Conservation (phyloP, 2,888 invertebrate species). For the Aleiodes alternator region DNA sequence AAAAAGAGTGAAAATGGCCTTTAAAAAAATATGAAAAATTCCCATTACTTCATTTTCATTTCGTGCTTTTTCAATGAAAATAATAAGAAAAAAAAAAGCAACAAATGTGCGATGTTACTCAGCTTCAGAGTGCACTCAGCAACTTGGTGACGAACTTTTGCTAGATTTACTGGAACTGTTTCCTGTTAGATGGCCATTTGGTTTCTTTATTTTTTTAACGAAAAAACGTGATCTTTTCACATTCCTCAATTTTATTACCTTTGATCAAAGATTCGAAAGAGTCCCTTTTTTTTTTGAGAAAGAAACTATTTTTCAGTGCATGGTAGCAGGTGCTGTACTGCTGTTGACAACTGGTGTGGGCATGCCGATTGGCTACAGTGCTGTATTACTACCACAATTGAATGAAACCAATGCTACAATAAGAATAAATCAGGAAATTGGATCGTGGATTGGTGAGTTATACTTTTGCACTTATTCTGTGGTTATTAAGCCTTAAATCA, state of each 20-base stretch:
- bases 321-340: constrained; percentile 84
- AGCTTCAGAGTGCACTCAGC: constrained; percentile 25
- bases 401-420: constrained; percentile 78
- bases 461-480: constrained; percentile 14
- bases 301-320: constrained; percentile 77
- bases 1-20: no score
- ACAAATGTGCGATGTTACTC: constrained; percentile 6
- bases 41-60: background rate
- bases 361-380: constrained; percentile 88
- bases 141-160: background rate
- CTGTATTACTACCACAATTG: constrained; percentile 85
- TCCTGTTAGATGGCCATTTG: background rate
- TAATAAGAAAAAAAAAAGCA: background rate
- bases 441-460: constrained; percentile 86
- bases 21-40: background rate
- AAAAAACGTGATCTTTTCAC: background rate
- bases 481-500: background rate
- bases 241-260: background rate
- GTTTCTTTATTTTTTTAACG: background rate
- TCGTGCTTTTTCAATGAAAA: background rate
- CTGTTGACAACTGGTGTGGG: constrained; percentile 85
- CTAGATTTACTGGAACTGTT: background rate
- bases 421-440: constrained; percentile 83
- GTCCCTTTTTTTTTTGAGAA: background rate
- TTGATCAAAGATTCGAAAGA: background rate